Evolutionary conservation across 2,888 invertebrate genomes (phyloP).

Genomic region (Linhomoeus sp.): DNA sequence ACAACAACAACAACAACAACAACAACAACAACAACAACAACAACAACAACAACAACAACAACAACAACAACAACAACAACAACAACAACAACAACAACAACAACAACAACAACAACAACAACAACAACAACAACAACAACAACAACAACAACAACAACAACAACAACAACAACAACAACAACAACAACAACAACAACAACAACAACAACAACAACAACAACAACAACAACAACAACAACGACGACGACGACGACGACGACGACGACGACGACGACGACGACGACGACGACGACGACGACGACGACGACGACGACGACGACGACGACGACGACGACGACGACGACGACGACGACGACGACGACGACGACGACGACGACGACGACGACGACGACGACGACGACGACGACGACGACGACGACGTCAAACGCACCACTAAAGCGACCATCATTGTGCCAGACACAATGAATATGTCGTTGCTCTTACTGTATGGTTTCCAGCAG

Average conservation of each 20-base stretch:
- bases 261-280: neutral
- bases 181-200: neutral
- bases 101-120: neutral
- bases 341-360: neutral
- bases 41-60: neutral
- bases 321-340: neutral
- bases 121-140: neutral
- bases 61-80: neutral
- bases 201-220: neutral
- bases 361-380: neutral
- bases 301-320: neutral
- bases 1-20: neutral
- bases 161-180: neutral
- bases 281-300: neutral
- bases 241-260: neutral
- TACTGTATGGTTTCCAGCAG: too few species aligned
- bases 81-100: neutral
- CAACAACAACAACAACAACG: neutral
- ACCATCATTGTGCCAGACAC: too few species aligned
- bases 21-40: neutral
- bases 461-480: too few species aligned
- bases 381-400: neutral
- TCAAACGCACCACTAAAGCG: neutral
- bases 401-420: neutral
- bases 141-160: neutral